Evolutionary conservation across 2,113 vertebrate species (phyloP).

Genomic region (Odocoileus hemionus): DNA sequence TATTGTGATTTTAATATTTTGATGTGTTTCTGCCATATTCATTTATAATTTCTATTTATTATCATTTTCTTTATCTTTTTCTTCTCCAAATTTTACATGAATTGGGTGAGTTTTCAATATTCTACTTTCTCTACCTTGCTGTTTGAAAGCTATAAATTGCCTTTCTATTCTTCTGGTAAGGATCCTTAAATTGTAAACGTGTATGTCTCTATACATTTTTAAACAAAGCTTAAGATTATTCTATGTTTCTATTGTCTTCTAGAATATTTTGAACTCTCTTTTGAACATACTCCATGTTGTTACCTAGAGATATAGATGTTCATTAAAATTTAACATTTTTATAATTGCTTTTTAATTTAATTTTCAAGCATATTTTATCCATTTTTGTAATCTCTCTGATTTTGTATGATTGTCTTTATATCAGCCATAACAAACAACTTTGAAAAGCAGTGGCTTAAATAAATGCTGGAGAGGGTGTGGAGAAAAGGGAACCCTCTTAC

Average conservation of each 20-base stretch:
- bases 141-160: background rate
- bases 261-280: background rate
- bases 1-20: background rate
- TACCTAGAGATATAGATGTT: slow-evolving; percentile 28
- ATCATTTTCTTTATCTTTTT: background rate
- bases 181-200: background rate
- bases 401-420: background rate
- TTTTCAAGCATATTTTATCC: background rate
- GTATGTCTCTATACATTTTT: background rate
- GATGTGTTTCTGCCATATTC: background rate
- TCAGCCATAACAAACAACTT: background rate
- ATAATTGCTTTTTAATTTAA: slow-evolving; percentile 29
- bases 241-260: background rate
- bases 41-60: background rate
- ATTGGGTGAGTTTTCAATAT: background rate
- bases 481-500: too few relatives aligned
- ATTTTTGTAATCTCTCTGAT: background rate
- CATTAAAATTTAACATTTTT: slow-evolving; percentile 50
- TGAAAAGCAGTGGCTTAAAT: background rate
- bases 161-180: background rate
- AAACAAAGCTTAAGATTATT: background rate
- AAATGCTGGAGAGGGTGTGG: too few relatives aligned
- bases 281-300: background rate
- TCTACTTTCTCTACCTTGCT: background rate
- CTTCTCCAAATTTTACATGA: background rate